These are phyloP conservation scores for Drosophila mimetica DNA, from an alignment of 2,888 invertebrate genomes.

Conservation along the genomic window DNA sequence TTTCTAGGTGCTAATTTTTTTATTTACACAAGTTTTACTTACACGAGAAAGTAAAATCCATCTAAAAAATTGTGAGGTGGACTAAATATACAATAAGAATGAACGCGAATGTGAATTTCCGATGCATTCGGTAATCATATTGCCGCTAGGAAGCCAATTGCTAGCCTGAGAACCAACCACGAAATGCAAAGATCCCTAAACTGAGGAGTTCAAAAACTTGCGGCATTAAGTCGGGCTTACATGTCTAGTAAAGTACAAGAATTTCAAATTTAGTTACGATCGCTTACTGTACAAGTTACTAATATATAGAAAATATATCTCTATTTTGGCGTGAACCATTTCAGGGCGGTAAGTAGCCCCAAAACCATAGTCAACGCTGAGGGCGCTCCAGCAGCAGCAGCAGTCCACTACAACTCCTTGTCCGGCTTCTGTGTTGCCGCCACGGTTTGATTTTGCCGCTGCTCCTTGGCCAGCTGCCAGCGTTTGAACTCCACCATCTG, in stretches of 20 bases:
- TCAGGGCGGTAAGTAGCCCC: constrained; percentile 36
- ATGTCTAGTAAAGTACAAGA: constrained; percentile 52
- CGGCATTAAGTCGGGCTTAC: constrained; percentile 27
- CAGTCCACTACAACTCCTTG: constrained; percentile 73
- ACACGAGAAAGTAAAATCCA: constrained; percentile 63
- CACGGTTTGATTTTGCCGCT: constrained; percentile 63
- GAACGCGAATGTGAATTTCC: constrained; percentile 29
- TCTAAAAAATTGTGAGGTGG: constrained; percentile 56
- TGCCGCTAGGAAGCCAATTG: constrained; percentile 53
- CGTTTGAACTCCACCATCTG: constrained; percentile 84
- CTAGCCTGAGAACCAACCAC: constrained; percentile 44
- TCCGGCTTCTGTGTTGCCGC: constrained; percentile 67
- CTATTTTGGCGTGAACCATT: constrained; percentile 41
- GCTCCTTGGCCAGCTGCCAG: constrained; percentile 78
- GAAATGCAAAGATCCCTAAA: constrained; percentile 11
- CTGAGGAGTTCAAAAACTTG: constrained; percentile 4
- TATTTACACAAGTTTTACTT: constrained; percentile 70
- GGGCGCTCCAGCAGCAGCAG: constrained; percentile 12
- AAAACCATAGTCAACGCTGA: constrained; percentile 17
- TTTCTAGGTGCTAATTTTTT: constrained; percentile 45
- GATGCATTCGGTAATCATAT: constrained; percentile 20
- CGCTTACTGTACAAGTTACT: constrained; percentile 21
- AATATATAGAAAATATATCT: constrained; percentile 22
- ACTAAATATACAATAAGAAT: constrained; percentile 47
- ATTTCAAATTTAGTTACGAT: constrained; percentile 28